Conservation (phyloP, 2,888 invertebrate species). For the Apodemia zela region DNA sequence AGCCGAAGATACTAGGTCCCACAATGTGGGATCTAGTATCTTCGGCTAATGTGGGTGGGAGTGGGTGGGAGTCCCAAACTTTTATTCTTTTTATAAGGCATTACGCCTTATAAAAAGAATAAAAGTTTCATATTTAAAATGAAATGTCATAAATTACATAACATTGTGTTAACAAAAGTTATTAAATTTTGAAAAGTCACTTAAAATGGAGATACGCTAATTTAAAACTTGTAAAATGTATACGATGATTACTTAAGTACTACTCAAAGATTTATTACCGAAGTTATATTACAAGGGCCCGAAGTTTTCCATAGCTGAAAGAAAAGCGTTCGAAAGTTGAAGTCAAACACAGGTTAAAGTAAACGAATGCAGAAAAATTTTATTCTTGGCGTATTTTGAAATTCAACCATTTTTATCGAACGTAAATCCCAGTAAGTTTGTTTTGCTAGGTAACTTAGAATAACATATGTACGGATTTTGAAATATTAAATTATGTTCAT, state of each 20-base stretch:
- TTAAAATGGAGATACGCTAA: not conserved
- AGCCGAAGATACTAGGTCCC: not conserved
- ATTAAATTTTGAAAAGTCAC: no score
- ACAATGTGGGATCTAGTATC: not conserved
- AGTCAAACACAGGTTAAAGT: not conserved
- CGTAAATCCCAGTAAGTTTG: no score
- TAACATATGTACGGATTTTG: no score
- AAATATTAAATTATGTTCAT: no score
- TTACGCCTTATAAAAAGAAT: no score
- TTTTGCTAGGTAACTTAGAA: no score
- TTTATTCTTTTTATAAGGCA: no score
- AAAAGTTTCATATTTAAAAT: no score
- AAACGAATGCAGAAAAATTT: not conserved
- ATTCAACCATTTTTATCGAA: not conserved
- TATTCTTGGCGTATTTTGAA: not conserved
- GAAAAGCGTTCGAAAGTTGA: constrained; percentile 3
- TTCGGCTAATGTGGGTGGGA: not conserved
- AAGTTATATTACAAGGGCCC: constrained; percentile 5
- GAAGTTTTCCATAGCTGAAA: not conserved
- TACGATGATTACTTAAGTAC: not conserved
- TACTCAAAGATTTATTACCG: constrained; percentile 6
- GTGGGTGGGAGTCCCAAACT: no score
- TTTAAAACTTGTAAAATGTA: constrained; percentile 2
- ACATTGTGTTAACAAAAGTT: no score
- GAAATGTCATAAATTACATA: no score